Evolutionary conservation across 2,797 vertebrate species (phyloP).

Genomic region (Chaenodraco wilsoni): DNA sequence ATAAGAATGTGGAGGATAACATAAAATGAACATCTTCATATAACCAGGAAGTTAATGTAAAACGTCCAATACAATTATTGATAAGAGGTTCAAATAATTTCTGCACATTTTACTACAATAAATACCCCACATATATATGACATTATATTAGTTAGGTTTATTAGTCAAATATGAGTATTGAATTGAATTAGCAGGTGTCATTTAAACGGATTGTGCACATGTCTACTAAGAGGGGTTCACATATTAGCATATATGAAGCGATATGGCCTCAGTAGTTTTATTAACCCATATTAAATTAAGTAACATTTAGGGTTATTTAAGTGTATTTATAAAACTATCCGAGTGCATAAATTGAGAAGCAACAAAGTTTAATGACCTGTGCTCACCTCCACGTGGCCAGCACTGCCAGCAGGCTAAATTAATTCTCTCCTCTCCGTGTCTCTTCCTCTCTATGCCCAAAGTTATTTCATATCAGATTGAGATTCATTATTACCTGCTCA

Average conservation of each 20-base stretch:
- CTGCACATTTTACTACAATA: too few species aligned
- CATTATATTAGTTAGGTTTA: too few species aligned
- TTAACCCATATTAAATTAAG: constrained; percentile 31
- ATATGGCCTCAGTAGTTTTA: constrained; percentile 20
- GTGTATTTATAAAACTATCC: constrained; percentile 50
- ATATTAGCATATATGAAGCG: not conserved
- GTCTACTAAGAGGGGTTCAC: not conserved
- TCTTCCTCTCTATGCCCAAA: constrained; percentile 44
- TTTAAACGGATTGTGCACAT: constrained; percentile 1
- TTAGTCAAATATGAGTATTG: too few species aligned
- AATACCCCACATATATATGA: too few species aligned
- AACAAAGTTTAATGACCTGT: constrained; percentile 61
- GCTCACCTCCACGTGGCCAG: constrained; percentile 46
- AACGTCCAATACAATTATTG: too few species aligned
- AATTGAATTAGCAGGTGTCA: not conserved
- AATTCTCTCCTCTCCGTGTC: constrained; percentile 45
- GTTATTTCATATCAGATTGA: constrained; percentile 63
- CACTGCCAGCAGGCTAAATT: constrained; percentile 62
- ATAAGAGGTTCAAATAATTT: too few species aligned
- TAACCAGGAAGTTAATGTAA: not conserved
- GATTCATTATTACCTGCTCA: constrained; percentile 81
- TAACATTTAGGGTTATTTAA: constrained; percentile 39
- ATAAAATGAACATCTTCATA: too few species aligned
- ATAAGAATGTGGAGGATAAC: too few species aligned
- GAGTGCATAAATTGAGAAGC: constrained; percentile 40